These are phyloP conservation scores for Araneus ventricosus DNA, from an alignment of 1,140 invertebrate genomes.

Conservation along the genomic window DNA sequence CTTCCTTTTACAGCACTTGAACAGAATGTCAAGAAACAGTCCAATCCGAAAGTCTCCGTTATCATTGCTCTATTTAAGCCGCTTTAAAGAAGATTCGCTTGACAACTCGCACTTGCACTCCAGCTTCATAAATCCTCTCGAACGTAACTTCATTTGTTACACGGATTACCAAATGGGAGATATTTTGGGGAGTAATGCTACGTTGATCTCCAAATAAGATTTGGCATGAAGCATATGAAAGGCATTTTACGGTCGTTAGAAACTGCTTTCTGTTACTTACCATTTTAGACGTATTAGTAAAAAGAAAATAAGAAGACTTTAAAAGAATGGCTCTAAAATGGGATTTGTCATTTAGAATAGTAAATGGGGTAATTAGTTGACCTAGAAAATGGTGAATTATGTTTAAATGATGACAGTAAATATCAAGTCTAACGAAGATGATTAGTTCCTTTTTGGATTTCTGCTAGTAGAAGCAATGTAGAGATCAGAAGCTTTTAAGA, in stretches of 20 bases:
- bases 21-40: too few species aligned
- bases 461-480: too few species aligned
- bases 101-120: not conserved
- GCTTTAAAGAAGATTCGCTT: not conserved
- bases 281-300: not conserved
- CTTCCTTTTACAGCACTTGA: too few species aligned
- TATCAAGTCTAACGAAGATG: too few species aligned
- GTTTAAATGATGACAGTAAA: too few species aligned
- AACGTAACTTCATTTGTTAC: not conserved
- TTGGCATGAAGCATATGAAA: not conserved
- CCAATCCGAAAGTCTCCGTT: not conserved
- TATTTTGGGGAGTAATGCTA: conserved; percentile 12
- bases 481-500: too few species aligned
- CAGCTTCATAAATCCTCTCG: not conserved
- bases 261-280: not conserved
- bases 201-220: not conserved
- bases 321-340: too few species aligned
- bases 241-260: not conserved
- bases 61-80: not conserved
- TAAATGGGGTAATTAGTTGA: too few species aligned
- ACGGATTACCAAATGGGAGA: not conserved
- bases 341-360: too few species aligned
- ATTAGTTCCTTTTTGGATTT: too few species aligned
- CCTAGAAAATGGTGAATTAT: too few species aligned
- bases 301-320: not conserved